These are phyloP conservation scores for Chalcosyrphus nemorum DNA, from an alignment of 2,888 invertebrate species.

Conservation along the genomic window DNA sequence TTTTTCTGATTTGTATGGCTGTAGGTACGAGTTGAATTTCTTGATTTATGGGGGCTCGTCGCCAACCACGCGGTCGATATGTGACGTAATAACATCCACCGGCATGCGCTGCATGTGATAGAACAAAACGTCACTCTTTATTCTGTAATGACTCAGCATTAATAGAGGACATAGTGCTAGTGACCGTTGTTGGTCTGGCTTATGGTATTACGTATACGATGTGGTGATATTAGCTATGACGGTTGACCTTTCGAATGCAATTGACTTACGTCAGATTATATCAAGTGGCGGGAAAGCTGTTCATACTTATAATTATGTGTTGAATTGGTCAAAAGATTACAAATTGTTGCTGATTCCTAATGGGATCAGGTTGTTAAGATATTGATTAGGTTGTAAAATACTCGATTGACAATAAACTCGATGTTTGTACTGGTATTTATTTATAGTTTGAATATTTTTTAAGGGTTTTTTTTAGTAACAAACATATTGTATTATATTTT, in stretches of 20 bases:
- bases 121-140: background rate
- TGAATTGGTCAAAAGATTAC: background rate
- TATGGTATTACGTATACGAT: background rate
- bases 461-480: too few relatives aligned
- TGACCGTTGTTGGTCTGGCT: background rate
- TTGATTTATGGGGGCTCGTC: slow-evolving; percentile 28
- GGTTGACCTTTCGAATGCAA: background rate
- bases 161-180: background rate
- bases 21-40: background rate
- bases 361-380: too few relatives aligned
- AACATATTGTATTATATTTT: too few relatives aligned
- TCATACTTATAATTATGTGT: background rate
- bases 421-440: too few relatives aligned
- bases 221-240: background rate
- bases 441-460: too few relatives aligned
- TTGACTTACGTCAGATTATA: background rate
- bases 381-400: too few relatives aligned
- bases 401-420: too few relatives aligned
- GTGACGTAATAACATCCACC: slow-evolving; percentile 2
- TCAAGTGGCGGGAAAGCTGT: background rate
- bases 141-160: background rate
- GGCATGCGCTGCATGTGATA: slow-evolving; percentile 11
- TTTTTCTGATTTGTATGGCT: background rate
- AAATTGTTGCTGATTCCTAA: too few relatives aligned
- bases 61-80: slow-evolving; percentile 16